Conservation (phyloP, 2,888 invertebrate species). For the Laspeyria flexula region DNA sequence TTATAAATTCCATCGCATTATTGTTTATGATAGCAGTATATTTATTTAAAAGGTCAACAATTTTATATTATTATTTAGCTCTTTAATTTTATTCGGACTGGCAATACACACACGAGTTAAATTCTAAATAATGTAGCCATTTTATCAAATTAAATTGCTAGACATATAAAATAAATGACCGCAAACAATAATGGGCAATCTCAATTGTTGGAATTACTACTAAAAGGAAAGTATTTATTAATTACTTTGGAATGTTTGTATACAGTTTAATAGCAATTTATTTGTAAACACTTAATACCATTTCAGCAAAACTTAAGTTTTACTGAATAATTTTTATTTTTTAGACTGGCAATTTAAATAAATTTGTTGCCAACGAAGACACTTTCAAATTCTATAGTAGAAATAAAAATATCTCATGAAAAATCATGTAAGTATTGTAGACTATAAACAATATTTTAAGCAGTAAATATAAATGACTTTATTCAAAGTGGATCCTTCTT, state of each 20-base stretch:
- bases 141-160: too few species aligned
- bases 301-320: constrained; percentile 2
- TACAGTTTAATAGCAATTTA: constrained; percentile 13
- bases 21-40: constrained; percentile 57
- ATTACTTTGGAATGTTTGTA: constrained; percentile 35
- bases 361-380: constrained; percentile 7
- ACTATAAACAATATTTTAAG: constrained; percentile 33
- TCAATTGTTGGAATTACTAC: constrained; percentile 19
- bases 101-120: constrained; percentile 35
- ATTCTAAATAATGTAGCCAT: constrained; percentile 16
- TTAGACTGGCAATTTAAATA: background rate
- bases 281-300: constrained; percentile 11
- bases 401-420: constrained; percentile 7
- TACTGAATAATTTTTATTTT: constrained; percentile 1
- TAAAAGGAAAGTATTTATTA: constrained; percentile 27
- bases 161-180: too few species aligned
- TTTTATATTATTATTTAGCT: constrained; percentile 36
- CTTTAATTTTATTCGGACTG: constrained; percentile 37
- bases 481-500: constrained; percentile 31
- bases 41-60: constrained; percentile 12
- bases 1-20: constrained; percentile 79
- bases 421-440: constrained; percentile 1
- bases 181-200: constrained; percentile 17
- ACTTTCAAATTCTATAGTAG: constrained; percentile 8
- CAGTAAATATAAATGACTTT: constrained; percentile 32